Base-by-base conservation (phyloP, 1,140 invertebrate genomes). In the Trichomalopsis sarcophagae region DNA sequence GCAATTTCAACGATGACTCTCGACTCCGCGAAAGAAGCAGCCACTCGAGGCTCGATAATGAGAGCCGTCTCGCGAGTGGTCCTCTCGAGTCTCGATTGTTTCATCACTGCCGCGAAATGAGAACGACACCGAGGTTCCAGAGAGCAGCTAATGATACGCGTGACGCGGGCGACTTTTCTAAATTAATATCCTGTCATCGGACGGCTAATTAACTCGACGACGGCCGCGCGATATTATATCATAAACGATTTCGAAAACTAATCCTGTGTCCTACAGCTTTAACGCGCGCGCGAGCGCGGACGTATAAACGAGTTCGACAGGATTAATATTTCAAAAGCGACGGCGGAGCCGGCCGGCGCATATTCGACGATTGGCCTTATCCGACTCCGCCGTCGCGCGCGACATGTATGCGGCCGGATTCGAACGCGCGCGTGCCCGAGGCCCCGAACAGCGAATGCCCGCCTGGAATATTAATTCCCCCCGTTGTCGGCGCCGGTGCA, bases 251-350 rank as follows among this genome's bases (percentile, higher is more conserved):
- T 7, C 4, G 23, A 55, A 66, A 66, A 50, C 50, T 78, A 78
- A 78, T 78, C 76, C 68, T 0, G 21, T 21, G 11, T 3, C 23
- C 9, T 3, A 69, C 17, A 69, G 7, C 0, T 62, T 21, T 62
- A 62, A 81, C 71, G 27, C 27, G 27, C 27, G 27, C 27, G 68
- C 44, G 7, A 40, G 27, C 47, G 23, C n/a, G 5, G 13, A 47
- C 14, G 23, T 10, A 44, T 10, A 36, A 50, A 7, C 13, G 2
- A 33, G 21, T 62, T 47, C 40, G 71, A 47, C 21, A 3, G 69
- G 68, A 84, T 84, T 84, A 84, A 84, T 84, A 84, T 80, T 84
- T 84, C 77, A 84, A 80, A 80, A 75, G 83, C 77, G 47, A 30
- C 66, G 17, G 17, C 17, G 17, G 21, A 21, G 55, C 21, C 55